Conservation (phyloP, 1,140 invertebrate genomes). For the Paralvinella palmiformis region DNA sequence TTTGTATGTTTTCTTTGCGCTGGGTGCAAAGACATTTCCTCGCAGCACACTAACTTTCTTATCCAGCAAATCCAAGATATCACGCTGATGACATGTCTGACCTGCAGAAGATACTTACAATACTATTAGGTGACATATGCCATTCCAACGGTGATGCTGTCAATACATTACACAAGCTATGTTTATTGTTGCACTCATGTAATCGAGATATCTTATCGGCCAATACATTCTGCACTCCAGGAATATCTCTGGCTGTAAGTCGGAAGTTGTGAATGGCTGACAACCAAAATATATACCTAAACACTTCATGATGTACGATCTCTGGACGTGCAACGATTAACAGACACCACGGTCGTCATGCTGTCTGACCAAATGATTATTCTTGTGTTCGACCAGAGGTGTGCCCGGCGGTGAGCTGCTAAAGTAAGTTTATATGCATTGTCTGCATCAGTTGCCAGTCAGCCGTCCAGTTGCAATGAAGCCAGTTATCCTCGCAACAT, state of each 20-base stretch:
- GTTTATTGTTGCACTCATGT: too few relatives aligned
- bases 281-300: background rate
- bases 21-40: background rate
- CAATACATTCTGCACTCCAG: background rate
- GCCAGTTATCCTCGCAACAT: background rate
- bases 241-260: background rate
- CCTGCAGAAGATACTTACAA: background rate
- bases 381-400: too few relatives aligned
- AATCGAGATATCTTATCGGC: background rate
- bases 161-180: background rate
- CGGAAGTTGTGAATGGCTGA: constrained; percentile 1
- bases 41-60: background rate
- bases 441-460: too few relatives aligned
- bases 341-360: too few relatives aligned
- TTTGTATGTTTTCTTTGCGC: background rate
- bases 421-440: too few relatives aligned
- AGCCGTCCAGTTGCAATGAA: too few relatives aligned
- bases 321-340: too few relatives aligned
- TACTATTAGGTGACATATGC: background rate
- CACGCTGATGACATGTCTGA: too few relatives aligned
- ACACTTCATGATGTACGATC: too few relatives aligned
- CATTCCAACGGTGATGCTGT: background rate
- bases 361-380: too few relatives aligned
- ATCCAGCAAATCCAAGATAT: background rate
- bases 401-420: too few relatives aligned